Base-by-base conservation (phyloP, 2,113 vertebrate genomes). In the Labeo catla region DNA sequence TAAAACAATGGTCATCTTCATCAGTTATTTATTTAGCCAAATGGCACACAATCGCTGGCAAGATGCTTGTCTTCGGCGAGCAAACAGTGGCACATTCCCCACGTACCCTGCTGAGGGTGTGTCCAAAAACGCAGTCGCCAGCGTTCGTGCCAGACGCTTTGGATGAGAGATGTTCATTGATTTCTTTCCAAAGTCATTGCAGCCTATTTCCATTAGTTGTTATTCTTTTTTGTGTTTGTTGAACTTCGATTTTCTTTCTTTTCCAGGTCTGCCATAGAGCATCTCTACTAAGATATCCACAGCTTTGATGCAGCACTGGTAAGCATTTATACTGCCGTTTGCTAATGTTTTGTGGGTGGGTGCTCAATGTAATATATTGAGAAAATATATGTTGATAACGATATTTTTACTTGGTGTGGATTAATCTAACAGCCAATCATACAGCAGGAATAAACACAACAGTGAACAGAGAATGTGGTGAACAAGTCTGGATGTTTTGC, bases 261-360 rank as follows among this genome's bases (percentile, higher is more conserved):
- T 91, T 89, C n/a, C 76, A 95, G 94, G 92, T 92, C 93, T 84
- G 61, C 90, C 83, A 86, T 90, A 89, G 89, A 84, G 88, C 89
- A 49, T 87, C 57, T 89, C 84, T 89, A 83, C 89, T 89, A 89
- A 91, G 90, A 92, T 91, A 89, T 90, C 94, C 88, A 92, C 93
- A 92, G 94, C 93, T 95, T 95, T 95, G 93, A 96, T 95, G 95
- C 93, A 94, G 94, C 87, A 90, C 94, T 93, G 94, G 95, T 95
- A 93, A 74, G 81, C 16, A 34, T 61, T 61, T 39, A 13, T 6
- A 6, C 6, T 81, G 4, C 19, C 19, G 54, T 59, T 59, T 59
- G 54, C 16, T 59, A 57, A 57, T 19, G 16, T 19, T 57, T 19
- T 19, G 15, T 54, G 52, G 12, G 4, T 52, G 12, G 50, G 50